Conservation (phyloP, 2,113 vertebrate genomes). For the Ceyx cyanopectus region DNA sequence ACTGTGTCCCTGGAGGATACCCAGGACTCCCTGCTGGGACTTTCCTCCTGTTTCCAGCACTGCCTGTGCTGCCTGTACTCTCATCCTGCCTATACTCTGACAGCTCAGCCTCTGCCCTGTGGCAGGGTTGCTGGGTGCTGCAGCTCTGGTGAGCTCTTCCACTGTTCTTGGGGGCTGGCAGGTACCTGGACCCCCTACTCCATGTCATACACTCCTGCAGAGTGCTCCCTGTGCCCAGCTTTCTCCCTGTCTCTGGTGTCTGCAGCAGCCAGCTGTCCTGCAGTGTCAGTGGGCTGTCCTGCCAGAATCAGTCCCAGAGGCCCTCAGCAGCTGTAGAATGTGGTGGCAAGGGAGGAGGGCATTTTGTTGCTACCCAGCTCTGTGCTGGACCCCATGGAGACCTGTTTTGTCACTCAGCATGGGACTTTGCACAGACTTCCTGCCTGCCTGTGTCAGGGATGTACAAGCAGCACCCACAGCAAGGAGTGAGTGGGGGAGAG, state of each 20-base stretch:
- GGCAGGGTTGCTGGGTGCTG: background rate
- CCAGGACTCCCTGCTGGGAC: rapidly evolving
- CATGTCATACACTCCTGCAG: rapidly evolving
- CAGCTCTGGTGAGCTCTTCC: background rate
- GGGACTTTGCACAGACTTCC: background rate
- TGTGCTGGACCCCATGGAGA: rapidly evolving
- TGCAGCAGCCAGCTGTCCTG: rapidly evolving
- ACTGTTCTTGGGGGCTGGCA: background rate
- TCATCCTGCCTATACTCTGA: background rate
- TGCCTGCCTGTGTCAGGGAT: background rate
- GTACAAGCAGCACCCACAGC: background rate
- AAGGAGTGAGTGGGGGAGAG: rapidly evolving
- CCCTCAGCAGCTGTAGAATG: background rate
- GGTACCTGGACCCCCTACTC: background rate
- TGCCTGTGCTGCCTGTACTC: background rate
- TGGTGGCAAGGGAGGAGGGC: background rate
- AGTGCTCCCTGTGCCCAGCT: background rate
- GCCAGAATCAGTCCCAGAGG: background rate
- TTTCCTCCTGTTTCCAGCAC: background rate
- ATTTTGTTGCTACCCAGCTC: background rate
- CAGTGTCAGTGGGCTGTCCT: background rate
- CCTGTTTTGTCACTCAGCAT: background rate
- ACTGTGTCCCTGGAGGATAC: background rate
- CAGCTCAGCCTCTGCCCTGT: background rate
- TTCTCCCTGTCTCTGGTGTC: rapidly evolving